Evolutionary conservation across 2,113 vertebrate genomes (phyloP).

Genomic region (Helogale parvula): DNA sequence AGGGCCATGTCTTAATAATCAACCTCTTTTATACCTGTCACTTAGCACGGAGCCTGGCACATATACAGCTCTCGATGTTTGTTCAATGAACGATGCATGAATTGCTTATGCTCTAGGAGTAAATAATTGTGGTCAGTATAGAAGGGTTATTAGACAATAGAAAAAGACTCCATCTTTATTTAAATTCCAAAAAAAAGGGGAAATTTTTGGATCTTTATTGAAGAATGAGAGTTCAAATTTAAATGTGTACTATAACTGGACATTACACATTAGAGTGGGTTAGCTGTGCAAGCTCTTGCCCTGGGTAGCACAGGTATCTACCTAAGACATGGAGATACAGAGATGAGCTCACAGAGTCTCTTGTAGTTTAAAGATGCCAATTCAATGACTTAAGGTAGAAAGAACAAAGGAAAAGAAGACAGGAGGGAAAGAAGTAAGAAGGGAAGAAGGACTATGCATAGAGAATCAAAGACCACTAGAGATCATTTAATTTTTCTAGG

Average conservation of each 20-base stretch:
- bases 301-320: not conserved
- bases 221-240: not conserved
- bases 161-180: not conserved
- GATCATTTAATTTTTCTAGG: not conserved
- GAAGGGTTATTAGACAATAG: conserved; percentile 42
- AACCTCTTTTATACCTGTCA: not conserved
- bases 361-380: not conserved
- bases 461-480: not conserved
- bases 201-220: not conserved
- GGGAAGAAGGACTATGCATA: not conserved
- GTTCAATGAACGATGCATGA: conserved; percentile 17
- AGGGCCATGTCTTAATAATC: not conserved
- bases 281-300: not conserved
- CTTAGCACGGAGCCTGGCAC: not conserved
- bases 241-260: not conserved
- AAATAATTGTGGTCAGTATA: not conserved
- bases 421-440: not conserved
- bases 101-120: conserved; percentile 22
- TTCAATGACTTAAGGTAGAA: not conserved
- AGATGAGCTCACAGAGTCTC: not conserved
- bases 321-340: not conserved
- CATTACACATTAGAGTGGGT: not conserved
- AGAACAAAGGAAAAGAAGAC: not conserved
- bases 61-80: not conserved
- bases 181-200: not conserved